Conservation (phyloP, 2,113 vertebrate genomes). For the Nanorana parkeri region DNA sequence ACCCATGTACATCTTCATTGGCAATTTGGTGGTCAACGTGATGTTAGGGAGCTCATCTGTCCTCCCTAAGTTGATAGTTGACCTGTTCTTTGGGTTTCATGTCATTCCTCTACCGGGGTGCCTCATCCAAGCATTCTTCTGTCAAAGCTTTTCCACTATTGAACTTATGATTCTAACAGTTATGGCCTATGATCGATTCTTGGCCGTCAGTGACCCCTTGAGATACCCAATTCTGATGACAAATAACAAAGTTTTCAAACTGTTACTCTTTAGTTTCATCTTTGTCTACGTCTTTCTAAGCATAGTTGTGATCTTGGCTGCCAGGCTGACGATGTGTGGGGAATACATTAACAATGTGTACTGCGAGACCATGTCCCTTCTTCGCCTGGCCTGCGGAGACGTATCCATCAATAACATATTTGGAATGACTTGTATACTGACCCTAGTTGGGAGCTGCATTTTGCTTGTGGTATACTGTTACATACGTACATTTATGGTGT, state of each 20-base stretch:
- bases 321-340: slow-evolving; percentile 12
- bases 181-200: slow-evolving; percentile 34
- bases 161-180: neutral
- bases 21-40: neutral
- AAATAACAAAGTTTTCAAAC: neutral
- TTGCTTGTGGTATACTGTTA: neutral
- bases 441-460: neutral
- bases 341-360: neutral
- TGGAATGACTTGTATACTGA: neutral
- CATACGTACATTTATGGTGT: neutral
- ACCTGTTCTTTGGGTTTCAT: neutral
- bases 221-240: slow-evolving; percentile 5
- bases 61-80: slow-evolving; percentile 1
- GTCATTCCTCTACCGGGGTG: neutral
- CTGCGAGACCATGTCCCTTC: slow-evolving; percentile 33
- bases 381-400: slow-evolving; percentile 6
- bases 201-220: slow-evolving; percentile 10
- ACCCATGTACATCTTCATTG: slow-evolving; percentile 32
- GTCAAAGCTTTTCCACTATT: neutral
- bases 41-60: neutral
- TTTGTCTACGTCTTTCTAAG: neutral
- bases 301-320: neutral
- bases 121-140: neutral
- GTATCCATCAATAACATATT: neutral
- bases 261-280: neutral